Conservation (phyloP, 1,140 invertebrate species). For the Cydia amplana region DNA sequence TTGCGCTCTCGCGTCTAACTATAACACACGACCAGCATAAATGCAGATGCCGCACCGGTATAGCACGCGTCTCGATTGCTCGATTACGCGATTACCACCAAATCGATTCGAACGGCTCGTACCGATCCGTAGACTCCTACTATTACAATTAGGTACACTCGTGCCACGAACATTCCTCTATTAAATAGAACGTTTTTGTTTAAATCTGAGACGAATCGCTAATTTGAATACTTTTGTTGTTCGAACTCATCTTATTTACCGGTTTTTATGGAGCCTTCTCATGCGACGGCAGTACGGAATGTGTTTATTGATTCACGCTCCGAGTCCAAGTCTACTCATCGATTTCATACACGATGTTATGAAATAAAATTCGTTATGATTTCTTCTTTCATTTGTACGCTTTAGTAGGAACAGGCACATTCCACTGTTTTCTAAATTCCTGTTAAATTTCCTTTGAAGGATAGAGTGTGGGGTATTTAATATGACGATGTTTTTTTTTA, state of each 20-base stretch:
- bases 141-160: slow-evolving; percentile 49
- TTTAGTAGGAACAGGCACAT: neutral
- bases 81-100: slow-evolving; percentile 45
- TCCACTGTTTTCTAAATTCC: neutral
- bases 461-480: neutral
- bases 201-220: slow-evolving; percentile 74
- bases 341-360: slow-evolving; percentile 42
- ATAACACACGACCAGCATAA: neutral
- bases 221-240: slow-evolving; percentile 77
- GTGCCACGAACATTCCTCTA: slow-evolving; percentile 67
- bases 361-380: slow-evolving; percentile 27
- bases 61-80: slow-evolving; percentile 54
- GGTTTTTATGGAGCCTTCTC: slow-evolving; percentile 65
- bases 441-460: neutral
- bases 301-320: slow-evolving; percentile 71
- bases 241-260: slow-evolving; percentile 65
- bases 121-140: slow-evolving; percentile 48
- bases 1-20: neutral
- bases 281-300: slow-evolving; percentile 71
- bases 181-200: slow-evolving; percentile 78
- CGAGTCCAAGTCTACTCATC: slow-evolving; percentile 42
- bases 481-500: no score
- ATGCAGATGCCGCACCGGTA: slow-evolving; percentile 38
- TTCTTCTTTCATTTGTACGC: slow-evolving; percentile 10
- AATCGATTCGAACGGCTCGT: slow-evolving; percentile 71